Conservation (phyloP, 2,888 invertebrate genomes). For the Villa cingulata region DNA sequence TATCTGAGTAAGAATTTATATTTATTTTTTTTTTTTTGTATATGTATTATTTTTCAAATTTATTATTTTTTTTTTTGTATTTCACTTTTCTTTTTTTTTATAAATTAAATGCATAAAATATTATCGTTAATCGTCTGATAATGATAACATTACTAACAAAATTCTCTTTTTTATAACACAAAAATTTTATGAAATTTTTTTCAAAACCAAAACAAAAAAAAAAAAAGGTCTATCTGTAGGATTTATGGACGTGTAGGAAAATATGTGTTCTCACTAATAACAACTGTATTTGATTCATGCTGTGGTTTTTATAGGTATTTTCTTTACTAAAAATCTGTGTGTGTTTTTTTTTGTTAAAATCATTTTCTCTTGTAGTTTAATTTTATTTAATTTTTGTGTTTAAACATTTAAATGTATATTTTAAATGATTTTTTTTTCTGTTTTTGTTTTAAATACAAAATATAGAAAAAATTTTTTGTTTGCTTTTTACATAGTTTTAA, state of each 20-base stretch:
- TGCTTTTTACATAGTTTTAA: no score
- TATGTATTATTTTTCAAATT: background rate
- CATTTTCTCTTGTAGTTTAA: background rate
- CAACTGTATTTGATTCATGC: conserved; percentile 56
- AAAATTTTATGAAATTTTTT: background rate
- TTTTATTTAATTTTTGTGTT: background rate
- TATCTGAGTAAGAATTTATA: conserved; percentile 48
- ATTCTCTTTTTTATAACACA: conserved; percentile 2
- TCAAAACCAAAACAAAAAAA: background rate
- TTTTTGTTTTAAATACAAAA: no score
- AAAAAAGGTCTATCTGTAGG: conserved; percentile 45
- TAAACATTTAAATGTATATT: no score
- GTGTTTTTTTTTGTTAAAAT: no score
- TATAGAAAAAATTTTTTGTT: no score
- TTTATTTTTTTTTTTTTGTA: background rate
- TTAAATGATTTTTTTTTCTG: no score
- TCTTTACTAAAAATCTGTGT: no score
- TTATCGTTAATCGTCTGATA: no score
- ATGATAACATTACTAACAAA: background rate
- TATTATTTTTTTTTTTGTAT: no score
- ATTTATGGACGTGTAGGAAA: conserved; percentile 53
- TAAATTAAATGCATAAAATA: background rate
- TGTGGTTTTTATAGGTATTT: conserved; percentile 55
- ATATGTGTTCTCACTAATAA: conserved; percentile 55
- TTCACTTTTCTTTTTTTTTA: conserved; percentile 1